phyloP scores from a whole-genome alignment of 2,113 vertebrate species.

The Dolichallabes microphthalmus region DNA sequence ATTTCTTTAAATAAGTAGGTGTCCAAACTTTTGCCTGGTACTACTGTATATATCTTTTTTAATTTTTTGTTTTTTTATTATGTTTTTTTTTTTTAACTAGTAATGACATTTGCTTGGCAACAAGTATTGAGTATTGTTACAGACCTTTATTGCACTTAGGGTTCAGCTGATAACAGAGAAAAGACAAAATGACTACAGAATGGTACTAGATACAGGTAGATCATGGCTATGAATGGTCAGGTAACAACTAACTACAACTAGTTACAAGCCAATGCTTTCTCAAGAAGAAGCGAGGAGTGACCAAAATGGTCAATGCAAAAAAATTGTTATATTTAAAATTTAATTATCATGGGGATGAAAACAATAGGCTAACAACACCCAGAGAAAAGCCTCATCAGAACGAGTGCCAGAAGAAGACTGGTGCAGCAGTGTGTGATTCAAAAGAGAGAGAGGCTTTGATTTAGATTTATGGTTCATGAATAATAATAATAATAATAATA shows the following conservation, averaged over 20 bases:
- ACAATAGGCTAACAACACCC: conserved; percentile 25
- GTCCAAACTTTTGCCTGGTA: no score
- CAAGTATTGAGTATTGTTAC: conserved; percentile 59
- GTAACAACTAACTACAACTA: conserved; percentile 47
- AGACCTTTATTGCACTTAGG: conserved; percentile 17
- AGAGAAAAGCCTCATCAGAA: not conserved
- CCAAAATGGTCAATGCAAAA: not conserved
- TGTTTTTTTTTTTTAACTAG: no score
- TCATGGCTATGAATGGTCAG: conserved; percentile 46
- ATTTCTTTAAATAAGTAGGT: no score
- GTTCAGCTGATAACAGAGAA: conserved; percentile 45
- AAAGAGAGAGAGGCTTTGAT: conserved; percentile 34
- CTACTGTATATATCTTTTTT: conserved; percentile 60
- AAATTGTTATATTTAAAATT: conserved; percentile 23
- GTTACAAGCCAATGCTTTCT: conserved; percentile 29
- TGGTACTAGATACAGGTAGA: not conserved
- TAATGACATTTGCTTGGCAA: conserved; percentile 58
- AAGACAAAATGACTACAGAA: conserved; percentile 6
- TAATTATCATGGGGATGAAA: conserved; percentile 39
- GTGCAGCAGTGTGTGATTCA: conserved; percentile 2
- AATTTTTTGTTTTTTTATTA: no score
- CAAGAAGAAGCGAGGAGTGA: not conserved
- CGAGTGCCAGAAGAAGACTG: conserved; percentile 28
- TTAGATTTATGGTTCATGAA: no score
- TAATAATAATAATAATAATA: no score